Evolutionary conservation across 1,140 invertebrate genomes (phyloP), one percentile per base, ranked within the genome.

Genomic region (Condylostylus longicornis): DNA sequence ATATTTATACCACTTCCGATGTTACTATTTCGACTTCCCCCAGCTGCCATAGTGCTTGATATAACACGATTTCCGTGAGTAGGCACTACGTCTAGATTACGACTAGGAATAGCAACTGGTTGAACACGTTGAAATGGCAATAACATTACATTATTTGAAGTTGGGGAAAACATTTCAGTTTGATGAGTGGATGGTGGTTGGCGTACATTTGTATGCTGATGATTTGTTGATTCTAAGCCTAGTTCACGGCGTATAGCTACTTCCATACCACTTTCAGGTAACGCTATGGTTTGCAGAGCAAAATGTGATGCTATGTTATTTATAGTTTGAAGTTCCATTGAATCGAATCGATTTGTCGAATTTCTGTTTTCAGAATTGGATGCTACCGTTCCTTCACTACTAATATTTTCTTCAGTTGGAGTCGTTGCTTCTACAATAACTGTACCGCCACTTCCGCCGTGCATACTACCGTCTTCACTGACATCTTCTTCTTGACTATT

Each of bases 91-190:
- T 60, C 58, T 46, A 60, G 45, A 33, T 49, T 57, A 31, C 30
- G 29, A 37, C 46, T 48, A 30, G 58, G 51, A 12, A 61, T 48
- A 3, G 58, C 54, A 12, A 61, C 58, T 0, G 58, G 57, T 35
- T 60, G 45, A 3, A 61, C 58, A 10, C 58, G 48, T 22, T 58
- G 58, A 40, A 61, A 60, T 12, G 58, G 57, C 36, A 61, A 37
- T 34, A 60, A 13, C 47, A 58, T 60, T 4, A 50, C 52, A 13
- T 46, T 49, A 23, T 46, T 38, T n/a, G 50, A 54, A 8, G 47
- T 52, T 0, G 50, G 54, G 13, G 56, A 56, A 37, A 59, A 60
- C 56, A 60, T 59, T 39, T 59, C 57, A 28, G 45, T 56, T 22
- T 28, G 40, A 41, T 42, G 37, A 18, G 18, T 28, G 35, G 30